A percentile compares a stretch with the other conserved stretches of the same genome.
Evolutionary conservation across 2,888 invertebrate species (phyloP).

Genomic region (Atethmia centrago): DNA sequence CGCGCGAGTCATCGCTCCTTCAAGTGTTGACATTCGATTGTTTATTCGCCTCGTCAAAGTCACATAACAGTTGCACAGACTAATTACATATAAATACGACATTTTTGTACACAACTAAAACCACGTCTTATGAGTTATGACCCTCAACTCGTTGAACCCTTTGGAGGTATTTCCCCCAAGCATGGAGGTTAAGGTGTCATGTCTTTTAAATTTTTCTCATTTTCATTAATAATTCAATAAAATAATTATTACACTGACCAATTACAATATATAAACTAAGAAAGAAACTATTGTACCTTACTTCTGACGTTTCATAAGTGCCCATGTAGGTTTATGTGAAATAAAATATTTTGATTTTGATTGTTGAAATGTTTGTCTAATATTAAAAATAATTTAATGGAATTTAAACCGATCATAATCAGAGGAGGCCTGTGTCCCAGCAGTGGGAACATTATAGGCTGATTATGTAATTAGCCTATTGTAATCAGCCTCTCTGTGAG

Average conservation of each 20-base stretch:
- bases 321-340: too few relatives aligned
- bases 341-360: too few relatives aligned
- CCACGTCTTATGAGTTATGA: conserved; percentile 9
- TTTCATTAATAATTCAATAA: conserved; percentile 8
- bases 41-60: conserved; percentile 83
- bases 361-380: conserved; percentile 26
- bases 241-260: too few relatives aligned
- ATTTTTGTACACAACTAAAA: conserved; percentile 56
- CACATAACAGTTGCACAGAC: conserved; percentile 85
- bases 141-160: conserved; percentile 40
- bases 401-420: neutral
- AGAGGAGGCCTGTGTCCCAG: too few relatives aligned
- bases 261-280: neutral
- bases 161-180: conserved; percentile 34
- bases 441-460: too few relatives aligned
- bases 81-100: conserved; percentile 79
- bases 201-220: neutral
- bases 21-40: conserved; percentile 88
- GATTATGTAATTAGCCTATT: too few relatives aligned
- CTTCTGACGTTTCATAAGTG: too few relatives aligned
- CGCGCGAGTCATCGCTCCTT: conserved; percentile 86
- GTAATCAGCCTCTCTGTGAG: too few relatives aligned
- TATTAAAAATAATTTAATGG: conserved; percentile 6
- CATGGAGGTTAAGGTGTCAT: conserved; percentile 8
- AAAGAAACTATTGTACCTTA: neutral